Conservation (phyloP, 2,113 vertebrate genomes). For the Hoplias malabaricus region DNA sequence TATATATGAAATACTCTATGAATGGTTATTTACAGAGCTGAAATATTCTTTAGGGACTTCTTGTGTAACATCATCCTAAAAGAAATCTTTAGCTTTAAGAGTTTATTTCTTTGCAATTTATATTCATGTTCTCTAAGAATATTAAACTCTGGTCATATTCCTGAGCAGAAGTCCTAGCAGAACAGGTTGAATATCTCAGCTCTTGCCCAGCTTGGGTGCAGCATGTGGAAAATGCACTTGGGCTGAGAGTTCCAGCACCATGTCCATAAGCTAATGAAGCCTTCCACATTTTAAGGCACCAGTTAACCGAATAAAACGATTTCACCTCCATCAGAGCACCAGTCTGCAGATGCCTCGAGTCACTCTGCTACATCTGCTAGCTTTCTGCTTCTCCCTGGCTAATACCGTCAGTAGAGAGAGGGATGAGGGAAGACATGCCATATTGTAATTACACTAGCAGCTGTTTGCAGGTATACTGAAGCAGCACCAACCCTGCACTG, state of each 20-base stretch:
- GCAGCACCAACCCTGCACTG: conserved; percentile 8
- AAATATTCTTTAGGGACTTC: too few relatives aligned
- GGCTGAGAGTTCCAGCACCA: conserved; percentile 53
- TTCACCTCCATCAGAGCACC: conserved; percentile 59
- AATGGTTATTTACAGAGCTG: too few relatives aligned
- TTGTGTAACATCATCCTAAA: too few relatives aligned
- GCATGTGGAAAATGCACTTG: conserved; percentile 62
- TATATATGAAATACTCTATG: too few relatives aligned
- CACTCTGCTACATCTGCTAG: conserved; percentile 60
- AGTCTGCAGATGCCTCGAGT: conserved; percentile 61
- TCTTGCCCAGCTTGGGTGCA: conserved; percentile 46
- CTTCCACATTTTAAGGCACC: conserved; percentile 66
- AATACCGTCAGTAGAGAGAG: conserved; percentile 54
- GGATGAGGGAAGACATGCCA: conserved; percentile 37
- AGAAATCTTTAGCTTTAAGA: too few relatives aligned
- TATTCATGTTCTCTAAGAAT: background rate
- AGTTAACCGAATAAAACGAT: conserved; percentile 59
- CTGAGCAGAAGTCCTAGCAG: background rate
- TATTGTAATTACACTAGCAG: conserved; percentile 56
- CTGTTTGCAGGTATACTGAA: conserved; percentile 38
- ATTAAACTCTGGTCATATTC: conserved; percentile 12
- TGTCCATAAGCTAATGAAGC: conserved; percentile 67
- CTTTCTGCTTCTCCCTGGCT: conserved; percentile 48
- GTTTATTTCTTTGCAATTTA: background rate
- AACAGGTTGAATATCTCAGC: conserved; percentile 38